phyloP scores from a whole-genome alignment of 2,113 vertebrate genomes.

The Chascanopsetta lugubris region DNA sequence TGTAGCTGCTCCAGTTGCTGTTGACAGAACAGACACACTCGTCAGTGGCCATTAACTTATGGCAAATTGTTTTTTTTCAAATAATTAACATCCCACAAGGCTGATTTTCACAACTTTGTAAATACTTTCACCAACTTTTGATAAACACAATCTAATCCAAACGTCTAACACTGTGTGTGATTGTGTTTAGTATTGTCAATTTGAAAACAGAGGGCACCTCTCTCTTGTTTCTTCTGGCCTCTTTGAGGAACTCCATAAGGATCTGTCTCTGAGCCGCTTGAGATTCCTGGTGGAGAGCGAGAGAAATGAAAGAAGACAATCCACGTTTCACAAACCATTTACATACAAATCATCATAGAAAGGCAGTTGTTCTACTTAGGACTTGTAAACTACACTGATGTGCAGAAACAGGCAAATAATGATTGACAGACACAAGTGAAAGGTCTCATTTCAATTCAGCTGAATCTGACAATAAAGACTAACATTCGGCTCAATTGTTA shows the following conservation, averaged over 20 bases:
- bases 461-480: too few species aligned
- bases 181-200: too few species aligned
- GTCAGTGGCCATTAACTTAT: not conserved
- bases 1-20: slow-evolving; percentile 99
- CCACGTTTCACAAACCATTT: too few species aligned
- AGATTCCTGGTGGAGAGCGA: slow-evolving; percentile 87
- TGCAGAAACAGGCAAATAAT: too few species aligned
- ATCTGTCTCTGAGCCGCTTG: slow-evolving; percentile 97
- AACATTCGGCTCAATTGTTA: not conserved
- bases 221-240: slow-evolving; percentile 97
- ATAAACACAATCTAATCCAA: not conserved
- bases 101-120: not conserved
- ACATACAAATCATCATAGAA: not conserved
- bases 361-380: not conserved
- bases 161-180: not conserved
- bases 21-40: slow-evolving; percentile 40
- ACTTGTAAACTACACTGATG: not conserved
- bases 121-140: not conserved
- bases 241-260: slow-evolving; percentile 98
- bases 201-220: slow-evolving; percentile 80
- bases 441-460: too few species aligned
- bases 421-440: too few species aligned
- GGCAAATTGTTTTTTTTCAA: not conserved
- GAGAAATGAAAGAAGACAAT: not conserved
- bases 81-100: not conserved